Evolutionary conservation across 2,797 vertebrate genomes (phyloP).

Genomic region (Hydrophis major): DNA sequence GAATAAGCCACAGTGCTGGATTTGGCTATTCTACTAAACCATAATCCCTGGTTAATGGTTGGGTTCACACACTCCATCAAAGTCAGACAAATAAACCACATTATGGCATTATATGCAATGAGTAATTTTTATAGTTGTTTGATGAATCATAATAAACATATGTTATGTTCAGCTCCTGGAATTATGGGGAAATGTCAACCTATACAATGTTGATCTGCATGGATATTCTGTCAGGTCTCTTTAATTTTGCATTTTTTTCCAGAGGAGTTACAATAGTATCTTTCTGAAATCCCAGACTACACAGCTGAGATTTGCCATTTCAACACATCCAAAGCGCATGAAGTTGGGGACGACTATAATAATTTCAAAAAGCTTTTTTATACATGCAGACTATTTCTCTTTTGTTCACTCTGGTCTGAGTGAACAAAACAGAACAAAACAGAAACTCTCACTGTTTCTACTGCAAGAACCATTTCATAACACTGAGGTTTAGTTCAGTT

Average conservation of each 20-base stretch:
- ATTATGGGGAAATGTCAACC: not conserved
- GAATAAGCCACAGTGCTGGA: conserved; percentile 16
- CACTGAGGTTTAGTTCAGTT: not conserved
- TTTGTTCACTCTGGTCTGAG: not conserved
- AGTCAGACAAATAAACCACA: conserved; percentile 33
- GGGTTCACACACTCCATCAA: not conserved
- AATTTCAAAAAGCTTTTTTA: not conserved
- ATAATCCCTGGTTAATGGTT: not conserved
- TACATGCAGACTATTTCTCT: not conserved
- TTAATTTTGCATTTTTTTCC: not conserved
- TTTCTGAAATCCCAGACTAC: not conserved
- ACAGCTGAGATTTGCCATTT: not conserved
- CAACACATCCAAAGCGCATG: not conserved
- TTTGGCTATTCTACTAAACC: not conserved
- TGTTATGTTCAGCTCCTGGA: not conserved
- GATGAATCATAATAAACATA: not conserved
- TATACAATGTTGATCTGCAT: not conserved
- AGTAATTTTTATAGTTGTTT: not conserved
- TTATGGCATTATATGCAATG: conserved; percentile 12
- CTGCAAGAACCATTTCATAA: not conserved
- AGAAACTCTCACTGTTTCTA: not conserved
- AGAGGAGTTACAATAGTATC: not conserved
- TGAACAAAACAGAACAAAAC: not conserved
- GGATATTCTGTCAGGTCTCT: not conserved
- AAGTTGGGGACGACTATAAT: not conserved